Base-by-base conservation (phyloP, 2,888 invertebrate species). In the Drepanosiphum platanoidis region DNA sequence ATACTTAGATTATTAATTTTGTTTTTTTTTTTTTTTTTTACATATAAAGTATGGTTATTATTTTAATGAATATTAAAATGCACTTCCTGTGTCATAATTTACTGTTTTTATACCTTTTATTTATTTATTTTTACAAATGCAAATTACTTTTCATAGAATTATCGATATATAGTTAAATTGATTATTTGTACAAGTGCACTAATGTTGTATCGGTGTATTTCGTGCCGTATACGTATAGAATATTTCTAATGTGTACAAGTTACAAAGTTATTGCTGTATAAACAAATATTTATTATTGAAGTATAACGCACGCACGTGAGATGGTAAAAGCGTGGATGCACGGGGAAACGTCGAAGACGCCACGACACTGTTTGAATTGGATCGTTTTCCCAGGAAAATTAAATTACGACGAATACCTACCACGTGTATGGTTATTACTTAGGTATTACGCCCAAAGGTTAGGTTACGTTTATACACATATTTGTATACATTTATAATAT, bases 1-100 rank as follows among this genome's bases (percentile, higher is more conserved):
- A 70, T 80, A 80, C 70, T 80, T 80, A 58, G 80, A 70, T 80
- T 80, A 80, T 80, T 80, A 70, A 80, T 70, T 58, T 80, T 80
- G 52, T 39, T 79, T 61, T 64, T 30, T 18, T 70, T 70, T 58
- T 80, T 80, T 70, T 39, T 79, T 61, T 64, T 30, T 18, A 36
- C 36, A 36, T 70, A 0, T n/a, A 66, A 79, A 46, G 13, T 79
- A 70, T 22, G 52, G 52, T 36, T 58, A 70, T 70, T 70, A 80
- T 70, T 80, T 80, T 80, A 80, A 80, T 80, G 80, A 70, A 80
- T 80, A 80, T 70, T 71, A 80, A 70, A 80, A 58, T 30, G 5
- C 7, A 58, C 70, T 52, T 80, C 70, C 80, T 58, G 70, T 5
- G 36, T 13, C n/a, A 58, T 30, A 80, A 70, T 46, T 80, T 34